Conservation (phyloP, 2,113 vertebrate species). For the Crypturellus undulatus region DNA sequence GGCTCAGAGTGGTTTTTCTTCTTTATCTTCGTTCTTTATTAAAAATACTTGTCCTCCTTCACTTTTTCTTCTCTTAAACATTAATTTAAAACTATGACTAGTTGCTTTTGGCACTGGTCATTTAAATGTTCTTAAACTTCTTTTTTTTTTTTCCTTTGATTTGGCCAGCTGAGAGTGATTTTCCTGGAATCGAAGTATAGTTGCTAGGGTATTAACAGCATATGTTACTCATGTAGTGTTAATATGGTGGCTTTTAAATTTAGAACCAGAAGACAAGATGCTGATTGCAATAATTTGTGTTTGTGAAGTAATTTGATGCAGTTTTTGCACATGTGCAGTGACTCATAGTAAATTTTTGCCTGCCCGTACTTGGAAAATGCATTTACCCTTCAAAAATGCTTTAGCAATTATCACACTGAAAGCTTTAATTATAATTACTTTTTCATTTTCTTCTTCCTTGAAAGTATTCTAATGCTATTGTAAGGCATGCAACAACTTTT, state of each 20-base stretch:
- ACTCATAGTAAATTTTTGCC: constrained; percentile 78
- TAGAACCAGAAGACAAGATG: constrained; percentile 83
- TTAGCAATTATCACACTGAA: constrained; percentile 61
- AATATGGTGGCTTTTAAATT: constrained; percentile 81
- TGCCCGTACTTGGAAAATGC: constrained; percentile 59
- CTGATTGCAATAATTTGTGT: constrained; percentile 83
- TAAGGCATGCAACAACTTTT: constrained; percentile 25
- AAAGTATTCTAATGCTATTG: constrained; percentile 38
- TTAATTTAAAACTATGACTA: not conserved
- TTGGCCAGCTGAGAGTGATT: constrained; percentile 76
- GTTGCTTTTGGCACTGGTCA: constrained; percentile 7
- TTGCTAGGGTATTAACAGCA: constrained; percentile 72
- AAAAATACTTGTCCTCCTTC: not conserved
- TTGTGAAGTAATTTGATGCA: constrained; percentile 80
- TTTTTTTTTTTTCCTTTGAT: constrained; percentile 2
- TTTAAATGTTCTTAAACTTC: constrained; percentile 10
- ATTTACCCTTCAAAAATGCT: constrained; percentile 76
- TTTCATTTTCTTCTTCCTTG: constrained; percentile 45
- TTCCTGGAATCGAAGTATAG: constrained; percentile 69
- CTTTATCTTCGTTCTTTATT: not conserved
- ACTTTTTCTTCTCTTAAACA: not conserved
- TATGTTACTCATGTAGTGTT: constrained; percentile 76
- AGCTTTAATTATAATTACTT: constrained; percentile 70
- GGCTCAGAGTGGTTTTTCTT: not conserved
- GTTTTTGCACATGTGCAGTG: constrained; percentile 80